phyloP scores from a whole-genome alignment of 2,113 vertebrate genomes.

The Pungitius pungitius region DNA sequence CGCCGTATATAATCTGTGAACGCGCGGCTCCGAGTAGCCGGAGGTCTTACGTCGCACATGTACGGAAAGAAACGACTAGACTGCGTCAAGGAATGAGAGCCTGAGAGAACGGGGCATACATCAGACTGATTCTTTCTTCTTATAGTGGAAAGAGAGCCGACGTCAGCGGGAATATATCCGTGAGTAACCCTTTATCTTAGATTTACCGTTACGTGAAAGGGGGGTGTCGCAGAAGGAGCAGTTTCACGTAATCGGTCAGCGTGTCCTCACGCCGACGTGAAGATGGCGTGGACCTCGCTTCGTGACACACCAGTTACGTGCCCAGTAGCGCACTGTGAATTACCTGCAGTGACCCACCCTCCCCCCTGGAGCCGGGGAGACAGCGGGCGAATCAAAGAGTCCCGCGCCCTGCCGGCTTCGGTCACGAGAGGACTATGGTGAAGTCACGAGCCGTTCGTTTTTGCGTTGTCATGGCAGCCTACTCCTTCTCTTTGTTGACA shows the following conservation, averaged over 20 bases:
- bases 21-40: background rate
- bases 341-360: too few species aligned
- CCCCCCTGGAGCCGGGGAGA: too few species aligned
- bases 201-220: background rate
- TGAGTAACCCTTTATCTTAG: conserved; percentile 29
- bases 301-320: background rate
- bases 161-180: background rate
- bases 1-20: conserved; percentile 24
- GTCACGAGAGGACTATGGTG: background rate
- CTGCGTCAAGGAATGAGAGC: background rate
- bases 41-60: background rate
- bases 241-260: background rate
- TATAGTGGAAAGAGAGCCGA: background rate
- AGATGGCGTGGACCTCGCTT: too few species aligned
- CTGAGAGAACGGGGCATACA: background rate
- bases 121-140: background rate
- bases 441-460: background rate
- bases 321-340: too few species aligned
- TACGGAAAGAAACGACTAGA: background rate
- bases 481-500: background rate
- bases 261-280: too few species aligned
- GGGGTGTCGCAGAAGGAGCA: background rate
- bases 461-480: background rate
- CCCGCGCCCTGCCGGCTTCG: too few species aligned
- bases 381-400: too few species aligned